Evolutionary conservation across 2,797 vertebrate genomes (phyloP).

Genomic region (Sebastes iracundus): DNA sequence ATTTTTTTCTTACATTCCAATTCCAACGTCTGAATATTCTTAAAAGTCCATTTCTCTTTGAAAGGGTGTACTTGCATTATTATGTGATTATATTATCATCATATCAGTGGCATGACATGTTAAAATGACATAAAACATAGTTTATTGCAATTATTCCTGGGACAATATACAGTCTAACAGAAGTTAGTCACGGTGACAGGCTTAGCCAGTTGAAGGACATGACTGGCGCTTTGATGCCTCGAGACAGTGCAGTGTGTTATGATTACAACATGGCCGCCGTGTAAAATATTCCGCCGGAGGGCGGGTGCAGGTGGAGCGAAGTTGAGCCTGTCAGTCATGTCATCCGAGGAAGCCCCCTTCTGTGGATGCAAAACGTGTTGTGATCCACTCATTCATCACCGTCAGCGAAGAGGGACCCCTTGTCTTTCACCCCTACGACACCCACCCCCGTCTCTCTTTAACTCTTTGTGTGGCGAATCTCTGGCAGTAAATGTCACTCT

Average conservation of each 20-base stretch:
- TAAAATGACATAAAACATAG: not conserved
- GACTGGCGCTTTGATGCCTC: not conserved
- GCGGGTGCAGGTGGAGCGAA: slow-evolving; percentile 60
- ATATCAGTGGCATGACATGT: not conserved
- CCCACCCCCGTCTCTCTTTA: slow-evolving; percentile 52
- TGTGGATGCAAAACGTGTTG: slow-evolving; percentile 70
- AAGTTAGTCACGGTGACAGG: not conserved
- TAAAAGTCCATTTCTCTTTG: not conserved
- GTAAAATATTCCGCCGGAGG: slow-evolving; percentile 52
- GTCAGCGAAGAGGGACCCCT: slow-evolving; percentile 64
- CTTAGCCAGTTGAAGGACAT: not conserved
- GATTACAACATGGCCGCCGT: slow-evolving; percentile 17
- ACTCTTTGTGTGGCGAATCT: slow-evolving; percentile 69
- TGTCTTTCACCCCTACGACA: slow-evolving; percentile 65
- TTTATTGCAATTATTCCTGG: not conserved
- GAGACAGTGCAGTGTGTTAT: slow-evolving; percentile 2
- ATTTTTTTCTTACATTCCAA: not conserved
- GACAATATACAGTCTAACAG: not conserved
- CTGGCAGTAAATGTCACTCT: slow-evolving; percentile 64
- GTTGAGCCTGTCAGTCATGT: slow-evolving; percentile 72
- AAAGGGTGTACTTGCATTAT: not conserved
- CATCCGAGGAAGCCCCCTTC: slow-evolving; percentile 71
- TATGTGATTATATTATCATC: not conserved
- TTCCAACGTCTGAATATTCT: not conserved
- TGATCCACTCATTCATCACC: slow-evolving; percentile 82